Conservation (phyloP, 2,797 vertebrate species). For the Rhinatrema bivittatum region DNA sequence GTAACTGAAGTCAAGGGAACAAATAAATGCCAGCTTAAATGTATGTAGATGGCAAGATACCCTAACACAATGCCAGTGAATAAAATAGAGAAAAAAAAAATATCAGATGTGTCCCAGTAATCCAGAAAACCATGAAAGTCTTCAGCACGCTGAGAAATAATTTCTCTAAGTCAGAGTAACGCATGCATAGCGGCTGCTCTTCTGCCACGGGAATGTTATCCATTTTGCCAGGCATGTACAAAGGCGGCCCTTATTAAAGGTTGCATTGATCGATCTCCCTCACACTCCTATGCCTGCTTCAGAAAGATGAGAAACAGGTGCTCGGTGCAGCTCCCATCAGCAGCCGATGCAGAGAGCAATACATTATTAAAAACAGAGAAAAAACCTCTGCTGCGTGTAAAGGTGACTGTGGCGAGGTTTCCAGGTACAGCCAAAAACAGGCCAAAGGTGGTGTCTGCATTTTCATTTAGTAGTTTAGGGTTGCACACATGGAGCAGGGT, state of each 20-base stretch:
- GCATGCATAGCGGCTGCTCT: fast-evolving
- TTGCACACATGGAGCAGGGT: neutral
- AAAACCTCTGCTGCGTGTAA: neutral
- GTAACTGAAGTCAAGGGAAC: too few relatives aligned
- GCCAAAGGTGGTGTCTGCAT: slow-evolving; percentile 5
- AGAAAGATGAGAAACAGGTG: slow-evolving; percentile 6
- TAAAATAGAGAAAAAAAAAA: neutral
- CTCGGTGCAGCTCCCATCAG: neutral
- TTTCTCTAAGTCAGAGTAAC: neutral
- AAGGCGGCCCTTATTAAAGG: neutral
- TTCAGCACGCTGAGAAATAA: neutral
- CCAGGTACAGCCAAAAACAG: neutral
- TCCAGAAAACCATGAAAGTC: neutral
- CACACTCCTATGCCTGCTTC: neutral
- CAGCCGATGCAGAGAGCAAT: neutral
- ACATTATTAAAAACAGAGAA: neutral
- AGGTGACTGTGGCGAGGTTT: slow-evolving; percentile 1
- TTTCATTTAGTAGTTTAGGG: neutral
- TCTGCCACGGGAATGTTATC: neutral
- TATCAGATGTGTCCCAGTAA: too few relatives aligned
- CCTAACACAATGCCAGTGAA: neutral
- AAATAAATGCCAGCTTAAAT: too few relatives aligned
- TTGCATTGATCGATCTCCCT: neutral
- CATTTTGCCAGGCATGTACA: neutral
- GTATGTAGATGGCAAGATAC: too few relatives aligned